Evolutionary conservation across 2,888 invertebrate genomes (phyloP), one percentile per base, ranked within the genome.

Genomic region (Salticus scenicus): DNA sequence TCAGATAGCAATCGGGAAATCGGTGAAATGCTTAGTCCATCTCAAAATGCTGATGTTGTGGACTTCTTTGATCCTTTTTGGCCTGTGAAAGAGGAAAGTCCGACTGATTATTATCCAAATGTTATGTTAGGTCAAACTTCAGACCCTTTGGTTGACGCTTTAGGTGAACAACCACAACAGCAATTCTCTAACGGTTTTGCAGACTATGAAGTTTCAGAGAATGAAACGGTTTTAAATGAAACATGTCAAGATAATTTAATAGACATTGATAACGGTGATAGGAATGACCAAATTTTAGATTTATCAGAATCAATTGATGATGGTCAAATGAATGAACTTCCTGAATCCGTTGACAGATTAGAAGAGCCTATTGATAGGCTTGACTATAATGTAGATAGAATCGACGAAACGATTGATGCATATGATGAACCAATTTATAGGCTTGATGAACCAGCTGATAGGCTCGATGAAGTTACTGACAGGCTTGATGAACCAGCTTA

Each of bases 21-120:
- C 63, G 85, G 79, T 70, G 86, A 86, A 31, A 80, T 74, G 71
- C 37, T 75, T 33, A 85, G 85, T 33, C 85, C 85, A 27, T 79
- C 79, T 12, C 86, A 86, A 33, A 86, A 86, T 76, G 66, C 72
- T 4, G 86, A 86, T 67, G 78, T 85, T 69, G 86, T 86, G 31
- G 86, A 86, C 30, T 86, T 86, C 66, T 86, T 86, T 72, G 86
- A 86, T 74, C 86, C 86, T 7, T 86, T 86, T 80, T 86, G 86
- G 63, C 86, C 86, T 17, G 86, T 86, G n/a, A 86, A 86, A 71
- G 86, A 86, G 51, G 86, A 86, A 72, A 86, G 86, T n/a, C 86
- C 86, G 42, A 86, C 86, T 66, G 86, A 86, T 80, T 85, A 85
- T 63, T 86, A 86, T 64, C 86, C 86, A 24, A 75, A 80, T 80